Conservation (phyloP, 1,140 invertebrate species). For the Lerema accius region DNA sequence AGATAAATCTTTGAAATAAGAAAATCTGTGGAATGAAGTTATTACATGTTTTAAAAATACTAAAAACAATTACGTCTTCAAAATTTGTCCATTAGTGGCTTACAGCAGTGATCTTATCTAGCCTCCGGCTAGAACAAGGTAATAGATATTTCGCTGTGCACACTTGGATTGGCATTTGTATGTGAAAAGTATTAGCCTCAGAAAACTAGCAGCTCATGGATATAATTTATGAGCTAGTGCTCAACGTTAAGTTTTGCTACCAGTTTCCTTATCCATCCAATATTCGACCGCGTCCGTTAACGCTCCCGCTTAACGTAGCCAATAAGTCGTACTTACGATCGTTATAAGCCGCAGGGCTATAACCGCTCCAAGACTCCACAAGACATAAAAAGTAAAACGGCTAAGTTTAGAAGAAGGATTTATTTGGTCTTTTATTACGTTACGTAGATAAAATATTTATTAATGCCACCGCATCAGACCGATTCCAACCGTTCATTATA, state of each 20-base stretch:
- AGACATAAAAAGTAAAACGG: constrained; percentile 10
- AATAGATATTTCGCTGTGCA: too few relatives aligned
- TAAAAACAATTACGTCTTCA: too few relatives aligned
- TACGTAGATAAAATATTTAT: constrained; percentile 24
- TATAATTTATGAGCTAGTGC: not conserved
- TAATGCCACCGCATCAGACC: constrained; percentile 19
- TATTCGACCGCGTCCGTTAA: not conserved
- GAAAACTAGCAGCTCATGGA: too few relatives aligned
- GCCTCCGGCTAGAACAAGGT: too few relatives aligned
- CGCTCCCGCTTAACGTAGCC: not conserved
- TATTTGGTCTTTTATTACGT: constrained; percentile 26
- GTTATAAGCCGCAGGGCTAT: not conserved
- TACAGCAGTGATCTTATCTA: too few relatives aligned
- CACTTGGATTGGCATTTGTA: too few relatives aligned
- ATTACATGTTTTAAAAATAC: not conserved
- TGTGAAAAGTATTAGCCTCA: too few relatives aligned
- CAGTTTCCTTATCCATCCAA: not conserved
- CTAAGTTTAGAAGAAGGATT: constrained; percentile 1
- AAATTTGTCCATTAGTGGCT: too few relatives aligned
- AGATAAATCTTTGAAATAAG: not conserved
- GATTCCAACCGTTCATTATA: constrained; percentile 27
- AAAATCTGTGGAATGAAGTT: not conserved
- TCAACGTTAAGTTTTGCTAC: not conserved
- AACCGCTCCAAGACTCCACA: not conserved
- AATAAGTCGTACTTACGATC: not conserved